These are phyloP conservation scores for Pygoscelis antarcticus DNA, from an alignment of 2,113 vertebrate species.

Conservation along the genomic window DNA sequence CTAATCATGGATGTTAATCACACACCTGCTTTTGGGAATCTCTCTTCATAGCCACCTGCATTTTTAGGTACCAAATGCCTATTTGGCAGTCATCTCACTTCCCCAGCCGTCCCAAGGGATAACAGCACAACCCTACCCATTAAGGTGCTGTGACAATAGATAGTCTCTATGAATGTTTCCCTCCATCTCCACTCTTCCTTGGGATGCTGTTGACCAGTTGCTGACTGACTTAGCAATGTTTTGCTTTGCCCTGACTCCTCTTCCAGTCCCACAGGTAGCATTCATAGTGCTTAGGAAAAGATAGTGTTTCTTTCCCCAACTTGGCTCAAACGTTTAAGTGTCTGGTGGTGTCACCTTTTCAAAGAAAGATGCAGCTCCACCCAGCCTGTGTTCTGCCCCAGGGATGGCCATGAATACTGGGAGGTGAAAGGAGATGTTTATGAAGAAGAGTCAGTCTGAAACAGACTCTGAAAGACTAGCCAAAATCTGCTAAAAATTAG, in stretches of 20 bases:
- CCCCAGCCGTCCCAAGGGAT: neutral
- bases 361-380: neutral
- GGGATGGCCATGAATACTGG: neutral
- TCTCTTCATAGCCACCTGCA: neutral
- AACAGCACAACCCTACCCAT: neutral
- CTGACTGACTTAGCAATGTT: neutral
- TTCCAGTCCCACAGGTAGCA: accelerated
- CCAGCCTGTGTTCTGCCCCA: neutral
- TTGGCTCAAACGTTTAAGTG: neutral
- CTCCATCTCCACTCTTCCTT: neutral
- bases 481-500: neutral
- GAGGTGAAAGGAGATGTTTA: neutral
- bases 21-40: neutral
- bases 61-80: neutral
- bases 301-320: neutral
- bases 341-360: neutral
- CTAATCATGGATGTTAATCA: neutral
- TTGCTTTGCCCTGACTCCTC: neutral
- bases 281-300: neutral
- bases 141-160: neutral
- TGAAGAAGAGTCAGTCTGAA: neutral
- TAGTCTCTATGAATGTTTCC: neutral
- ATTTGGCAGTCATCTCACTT: neutral
- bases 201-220: neutral
- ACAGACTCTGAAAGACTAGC: neutral